phyloP scores from a whole-genome alignment of 2,888 invertebrate genomes.

The Caenorhabditis sinica region DNA sequence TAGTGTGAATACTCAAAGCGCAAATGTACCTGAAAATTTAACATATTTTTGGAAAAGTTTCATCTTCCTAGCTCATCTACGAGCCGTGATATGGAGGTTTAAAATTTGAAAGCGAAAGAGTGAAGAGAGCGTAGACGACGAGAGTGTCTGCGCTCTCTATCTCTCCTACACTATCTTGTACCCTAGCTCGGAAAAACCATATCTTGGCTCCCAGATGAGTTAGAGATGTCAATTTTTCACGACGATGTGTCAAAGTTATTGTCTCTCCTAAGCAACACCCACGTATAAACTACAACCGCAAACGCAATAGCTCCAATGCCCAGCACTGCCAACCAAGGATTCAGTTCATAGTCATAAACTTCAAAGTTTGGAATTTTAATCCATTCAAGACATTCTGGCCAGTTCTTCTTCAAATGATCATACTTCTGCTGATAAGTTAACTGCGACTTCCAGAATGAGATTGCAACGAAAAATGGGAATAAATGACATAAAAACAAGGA shows the following conservation, averaged over 20 bases:
- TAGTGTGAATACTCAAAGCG: constrained; percentile 15
- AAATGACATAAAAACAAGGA: not conserved
- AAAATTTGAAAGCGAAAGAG: too few species aligned
- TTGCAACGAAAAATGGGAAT: not conserved
- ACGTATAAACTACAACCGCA: not conserved
- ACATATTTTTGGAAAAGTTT: not conserved
- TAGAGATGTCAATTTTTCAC: not conserved
- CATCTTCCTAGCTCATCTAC: not conserved
- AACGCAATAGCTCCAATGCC: constrained; percentile 1
- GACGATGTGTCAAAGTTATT: too few species aligned
- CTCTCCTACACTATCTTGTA: too few species aligned
- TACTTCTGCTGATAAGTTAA: constrained; percentile 4
- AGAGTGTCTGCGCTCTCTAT: too few species aligned
- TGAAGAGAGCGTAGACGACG: too few species aligned
- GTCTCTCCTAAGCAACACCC: not conserved
- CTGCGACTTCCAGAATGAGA: not conserved
- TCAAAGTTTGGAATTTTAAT: not conserved
- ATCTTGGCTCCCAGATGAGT: too few species aligned
- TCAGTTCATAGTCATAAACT: constrained; percentile 32
- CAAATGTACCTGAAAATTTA: constrained; percentile 8
- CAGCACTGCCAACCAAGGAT: constrained; percentile 9
- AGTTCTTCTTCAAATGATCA: not conserved
- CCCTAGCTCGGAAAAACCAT: too few species aligned
- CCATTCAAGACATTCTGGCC: constrained; percentile 31
- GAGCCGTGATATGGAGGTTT: not conserved